Evolutionary conservation across 2,888 invertebrate genomes (phyloP).

Genomic region (Eupithecia dodoneata): DNA sequence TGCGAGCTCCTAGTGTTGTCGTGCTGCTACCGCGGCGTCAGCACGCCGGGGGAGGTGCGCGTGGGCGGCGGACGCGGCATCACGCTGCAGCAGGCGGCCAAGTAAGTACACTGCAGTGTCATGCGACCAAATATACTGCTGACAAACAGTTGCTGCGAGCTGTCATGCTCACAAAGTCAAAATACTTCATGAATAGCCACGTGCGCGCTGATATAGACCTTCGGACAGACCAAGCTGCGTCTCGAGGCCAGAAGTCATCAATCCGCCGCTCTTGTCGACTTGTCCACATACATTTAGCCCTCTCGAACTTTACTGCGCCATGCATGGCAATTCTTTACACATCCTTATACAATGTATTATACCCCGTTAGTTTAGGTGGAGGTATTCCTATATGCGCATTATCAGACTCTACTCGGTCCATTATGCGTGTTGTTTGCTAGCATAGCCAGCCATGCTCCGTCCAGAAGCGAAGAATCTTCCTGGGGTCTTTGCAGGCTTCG

Average conservation of each 20-base stretch:
- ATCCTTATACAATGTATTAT: too few species aligned
- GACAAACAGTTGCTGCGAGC: constrained; percentile 10
- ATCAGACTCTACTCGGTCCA: too few species aligned
- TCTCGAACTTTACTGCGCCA: not conserved
- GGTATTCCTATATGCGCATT: too few species aligned
- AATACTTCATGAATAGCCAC: too few species aligned
- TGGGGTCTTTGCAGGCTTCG: too few species aligned
- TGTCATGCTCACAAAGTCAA: not conserved
- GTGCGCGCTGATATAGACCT: too few species aligned
- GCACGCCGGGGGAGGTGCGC: constrained; percentile 94
- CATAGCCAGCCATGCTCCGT: too few species aligned
- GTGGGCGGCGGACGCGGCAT: constrained; percentile 83
- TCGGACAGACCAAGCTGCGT: not conserved
- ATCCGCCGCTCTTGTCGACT: not conserved
- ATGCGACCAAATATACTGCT: not conserved
- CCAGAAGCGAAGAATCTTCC: too few species aligned
- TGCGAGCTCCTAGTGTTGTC: constrained; percentile 96
- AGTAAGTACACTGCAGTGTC: constrained; percentile 64
- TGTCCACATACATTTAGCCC: not conserved
- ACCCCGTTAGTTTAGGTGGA: too few species aligned
- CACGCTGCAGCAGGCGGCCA: constrained; percentile 81
- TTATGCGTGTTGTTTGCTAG: too few species aligned
- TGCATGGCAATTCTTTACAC: too few species aligned
- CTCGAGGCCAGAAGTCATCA: not conserved
- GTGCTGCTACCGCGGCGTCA: constrained; percentile 96